Percentiles rank a stretch among this genome's conserved stretches.
Conservation (phyloP, 2,888 invertebrate genomes). For the Mythimna pallens region DNA sequence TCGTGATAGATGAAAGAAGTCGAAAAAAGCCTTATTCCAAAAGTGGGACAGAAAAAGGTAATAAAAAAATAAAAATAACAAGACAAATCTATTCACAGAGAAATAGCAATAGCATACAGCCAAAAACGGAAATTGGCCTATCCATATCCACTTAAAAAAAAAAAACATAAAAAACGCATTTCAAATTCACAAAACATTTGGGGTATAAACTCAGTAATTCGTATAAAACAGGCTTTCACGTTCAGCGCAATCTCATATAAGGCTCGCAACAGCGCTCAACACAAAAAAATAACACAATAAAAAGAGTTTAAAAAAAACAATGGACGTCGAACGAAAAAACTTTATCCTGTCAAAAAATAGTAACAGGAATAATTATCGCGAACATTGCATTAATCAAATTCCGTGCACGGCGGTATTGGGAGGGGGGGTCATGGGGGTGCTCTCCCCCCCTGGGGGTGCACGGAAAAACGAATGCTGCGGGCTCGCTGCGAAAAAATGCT, state of each 20-base stretch:
- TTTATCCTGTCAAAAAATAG: conserved; percentile 89
- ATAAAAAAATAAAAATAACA: too few relatives aligned
- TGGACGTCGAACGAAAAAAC: conserved; percentile 81
- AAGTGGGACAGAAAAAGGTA: too few relatives aligned
- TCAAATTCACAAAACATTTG: conserved; percentile 33
- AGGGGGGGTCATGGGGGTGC: conserved; percentile 70
- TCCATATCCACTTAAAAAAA: conserved; percentile 1
- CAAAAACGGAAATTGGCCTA: not conserved
- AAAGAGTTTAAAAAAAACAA: conserved; percentile 67
- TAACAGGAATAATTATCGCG: conserved; percentile 90
- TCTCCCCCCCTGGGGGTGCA: conserved; percentile 61
- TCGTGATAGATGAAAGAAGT: too few relatives aligned
- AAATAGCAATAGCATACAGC: not conserved
- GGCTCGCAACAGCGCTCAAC: conserved; percentile 57
- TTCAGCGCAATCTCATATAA: conserved; percentile 61
- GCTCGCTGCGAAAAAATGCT: conserved; percentile 88
- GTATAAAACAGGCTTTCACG: conserved; percentile 50
- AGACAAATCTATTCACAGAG: not conserved
- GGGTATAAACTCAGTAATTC: conserved; percentile 43
- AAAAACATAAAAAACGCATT: conserved; percentile 31
- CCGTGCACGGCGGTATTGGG: conserved; percentile 88
- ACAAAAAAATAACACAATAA: conserved; percentile 47
- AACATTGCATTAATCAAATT: conserved; percentile 91
- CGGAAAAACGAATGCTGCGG: conserved; percentile 87
- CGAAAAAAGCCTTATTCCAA: too few relatives aligned